Evolutionary conservation across 2,113 vertebrate genomes (phyloP), one percentile per base, ranked within the genome.

Genomic region (Carassius carassius): DNA sequence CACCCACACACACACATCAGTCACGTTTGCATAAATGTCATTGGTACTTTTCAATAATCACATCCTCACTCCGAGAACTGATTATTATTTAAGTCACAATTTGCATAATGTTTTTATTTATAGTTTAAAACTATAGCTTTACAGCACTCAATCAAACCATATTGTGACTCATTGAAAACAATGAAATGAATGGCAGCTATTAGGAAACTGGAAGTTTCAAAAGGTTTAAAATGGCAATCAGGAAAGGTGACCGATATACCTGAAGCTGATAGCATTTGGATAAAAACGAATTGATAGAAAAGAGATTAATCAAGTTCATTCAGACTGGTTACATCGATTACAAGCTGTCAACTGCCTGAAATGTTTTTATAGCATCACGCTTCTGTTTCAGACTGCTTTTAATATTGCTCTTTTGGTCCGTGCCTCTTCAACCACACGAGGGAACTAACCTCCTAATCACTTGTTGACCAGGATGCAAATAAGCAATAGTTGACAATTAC

Each of bases 391-490:
- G 14, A 49, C 32, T 58, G 51, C 37, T 65, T 65, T 65, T 47
- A 44, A 37, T 79, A 23, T 87, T 77, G 73, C 79, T 78, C 37
- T 69, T 83, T 87, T 19, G 19, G 51, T 87, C 81, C 23, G 84
- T 82, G 84, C 84, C 74, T 49, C 76, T 56, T 70, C 74, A 91
- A 88, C 81, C 86, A 72, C 76, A 81, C 10, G 78, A 86, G 58
- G 29, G 47, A 54, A 79, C 79, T 76, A 79, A 88, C 87, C 85
- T 89, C 87, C 1, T 54, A 89, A 76, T 79, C 82, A 87, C 69
- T 16, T 83, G 82, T 90, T 90, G 87, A 79, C 87, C 60, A 70
- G 44, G 25, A 87, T 81, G 83, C 86, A 91, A 91, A 90, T 49
- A 21, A 78, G 78, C 86, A 75, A 87, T 87, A 82, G 32, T 77